Conservation (phyloP, 2,888 invertebrate genomes). For the Epinotia brunnichana region DNA sequence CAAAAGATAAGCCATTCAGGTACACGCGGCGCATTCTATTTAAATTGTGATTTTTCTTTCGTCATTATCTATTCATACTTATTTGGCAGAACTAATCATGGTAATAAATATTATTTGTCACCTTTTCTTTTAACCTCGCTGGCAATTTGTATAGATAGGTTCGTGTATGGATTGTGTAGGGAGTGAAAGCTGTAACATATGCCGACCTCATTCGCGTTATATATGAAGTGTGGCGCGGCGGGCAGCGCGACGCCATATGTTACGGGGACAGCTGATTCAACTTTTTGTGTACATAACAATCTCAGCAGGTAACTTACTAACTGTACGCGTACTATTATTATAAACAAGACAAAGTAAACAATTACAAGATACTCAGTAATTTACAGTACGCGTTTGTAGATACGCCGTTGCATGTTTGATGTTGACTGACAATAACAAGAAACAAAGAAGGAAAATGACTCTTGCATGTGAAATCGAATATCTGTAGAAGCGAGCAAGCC, state of each 20-base stretch:
- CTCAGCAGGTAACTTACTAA: slow-evolving; percentile 44
- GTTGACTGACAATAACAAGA: slow-evolving; percentile 26
- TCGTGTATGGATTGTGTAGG: slow-evolving; percentile 71
- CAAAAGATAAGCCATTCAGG: slow-evolving; percentile 48
- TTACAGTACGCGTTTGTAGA: slow-evolving; percentile 20
- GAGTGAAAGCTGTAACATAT: slow-evolving; percentile 82
- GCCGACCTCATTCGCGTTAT: slow-evolving; percentile 79
- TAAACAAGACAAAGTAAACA: slow-evolving; percentile 37
- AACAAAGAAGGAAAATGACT: slow-evolving; percentile 29
- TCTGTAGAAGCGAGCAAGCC: slow-evolving; percentile 17
- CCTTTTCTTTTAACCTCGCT: slow-evolving; percentile 35
- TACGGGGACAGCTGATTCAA: slow-evolving; percentile 74
- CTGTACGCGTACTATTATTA: slow-evolving; percentile 30
- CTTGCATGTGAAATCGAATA: slow-evolving; percentile 31
- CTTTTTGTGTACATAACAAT: slow-evolving; percentile 51
- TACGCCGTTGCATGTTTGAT: slow-evolving; percentile 16
- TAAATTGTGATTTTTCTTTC: slow-evolving; percentile 48
- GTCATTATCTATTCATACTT: slow-evolving; percentile 53
- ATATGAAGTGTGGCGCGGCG: slow-evolving; percentile 68
- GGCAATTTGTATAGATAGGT: slow-evolving; percentile 48
- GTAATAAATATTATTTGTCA: slow-evolving; percentile 40
- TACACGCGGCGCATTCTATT: slow-evolving; percentile 57
- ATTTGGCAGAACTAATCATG: slow-evolving; percentile 47
- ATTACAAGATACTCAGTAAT: slow-evolving; percentile 19
- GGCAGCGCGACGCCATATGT: slow-evolving; percentile 76